These are phyloP conservation scores for Agrilus biguttatus DNA, from an alignment of 2,888 invertebrate species.

Conservation along the genomic window DNA sequence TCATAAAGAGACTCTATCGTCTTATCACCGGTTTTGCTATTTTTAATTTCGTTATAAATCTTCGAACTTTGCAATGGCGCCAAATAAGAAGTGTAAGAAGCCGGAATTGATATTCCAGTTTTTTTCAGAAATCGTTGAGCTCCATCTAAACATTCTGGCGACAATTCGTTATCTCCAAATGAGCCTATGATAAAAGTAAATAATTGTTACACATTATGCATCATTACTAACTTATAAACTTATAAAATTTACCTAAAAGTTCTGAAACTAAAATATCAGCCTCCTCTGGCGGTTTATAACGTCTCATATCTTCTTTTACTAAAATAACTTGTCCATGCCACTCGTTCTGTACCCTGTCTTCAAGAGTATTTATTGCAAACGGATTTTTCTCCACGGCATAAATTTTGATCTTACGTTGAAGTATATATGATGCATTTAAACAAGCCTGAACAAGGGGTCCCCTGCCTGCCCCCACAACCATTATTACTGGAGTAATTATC, in stretches of 20 bases:
- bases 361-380: conserved; percentile 78
- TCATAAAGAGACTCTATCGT: conserved; percentile 46
- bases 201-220: background rate
- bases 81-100: conserved; percentile 76
- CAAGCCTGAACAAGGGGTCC: conserved; percentile 90
- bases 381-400: conserved; percentile 98
- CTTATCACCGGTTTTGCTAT: conserved; percentile 36
- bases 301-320: conserved; percentile 76
- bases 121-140: conserved; percentile 75
- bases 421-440: conserved; percentile 57
- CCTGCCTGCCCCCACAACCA: conserved; percentile 51
- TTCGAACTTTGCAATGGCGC: conserved; percentile 87
- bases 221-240: background rate
- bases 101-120: conserved; percentile 84
- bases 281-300: conserved; percentile 63
- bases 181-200: conserved; percentile 40
- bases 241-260: conserved; percentile 51
- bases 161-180: conserved; percentile 97
- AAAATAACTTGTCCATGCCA: conserved; percentile 69
- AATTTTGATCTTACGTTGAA: conserved; percentile 60
- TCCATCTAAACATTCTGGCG: conserved; percentile 95
- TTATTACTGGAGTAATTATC: conserved; percentile 34
- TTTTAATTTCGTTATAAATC: conserved; percentile 62
- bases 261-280: conserved; percentile 96
- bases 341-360: conserved; percentile 58